Evolutionary conservation across 2,888 invertebrate species (phyloP).

Genomic region (Muschampia plurimacula): DNA sequence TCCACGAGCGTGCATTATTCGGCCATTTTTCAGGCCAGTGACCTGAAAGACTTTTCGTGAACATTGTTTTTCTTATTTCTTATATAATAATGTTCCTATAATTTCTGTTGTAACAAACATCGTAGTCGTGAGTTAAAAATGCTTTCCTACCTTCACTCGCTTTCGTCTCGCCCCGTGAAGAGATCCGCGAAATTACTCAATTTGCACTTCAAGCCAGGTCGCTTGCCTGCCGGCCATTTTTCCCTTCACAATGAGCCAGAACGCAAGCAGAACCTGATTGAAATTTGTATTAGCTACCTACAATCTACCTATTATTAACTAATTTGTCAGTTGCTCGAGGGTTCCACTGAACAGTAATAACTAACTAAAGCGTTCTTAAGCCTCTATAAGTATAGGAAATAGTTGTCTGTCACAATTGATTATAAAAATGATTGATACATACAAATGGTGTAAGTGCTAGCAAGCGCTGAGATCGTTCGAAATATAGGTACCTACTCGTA

Average conservation of each 20-base stretch:
- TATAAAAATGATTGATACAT: too few species aligned
- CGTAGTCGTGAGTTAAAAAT: slow-evolving; percentile 17
- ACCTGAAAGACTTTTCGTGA: background rate
- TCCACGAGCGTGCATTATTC: too few species aligned
- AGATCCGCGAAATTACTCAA: slow-evolving; percentile 73
- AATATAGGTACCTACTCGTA: too few species aligned
- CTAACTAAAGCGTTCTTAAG: too few species aligned
- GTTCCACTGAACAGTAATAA: background rate
- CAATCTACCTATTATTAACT: slow-evolving; percentile 7
- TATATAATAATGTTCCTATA: background rate
- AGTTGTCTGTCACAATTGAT: too few species aligned
- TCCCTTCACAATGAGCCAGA: slow-evolving; percentile 56
- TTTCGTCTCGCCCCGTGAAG: slow-evolving; percentile 46
- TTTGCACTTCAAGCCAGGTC: slow-evolving; percentile 84
- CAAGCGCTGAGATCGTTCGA: too few species aligned
- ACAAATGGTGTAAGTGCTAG: too few species aligned
- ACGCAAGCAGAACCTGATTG: slow-evolving; percentile 31
- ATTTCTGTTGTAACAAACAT: background rate
- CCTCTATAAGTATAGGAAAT: background rate
- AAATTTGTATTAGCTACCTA: slow-evolving; percentile 26
- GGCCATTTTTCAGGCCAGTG: too few species aligned
- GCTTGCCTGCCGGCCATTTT: slow-evolving; percentile 80
- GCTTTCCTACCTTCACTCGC: slow-evolving; percentile 11
- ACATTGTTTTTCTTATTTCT: background rate
- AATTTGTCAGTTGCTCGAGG: background rate